Evolutionary conservation across 2,888 invertebrate genomes (phyloP).

Genomic region (Agrotis puta): DNA sequence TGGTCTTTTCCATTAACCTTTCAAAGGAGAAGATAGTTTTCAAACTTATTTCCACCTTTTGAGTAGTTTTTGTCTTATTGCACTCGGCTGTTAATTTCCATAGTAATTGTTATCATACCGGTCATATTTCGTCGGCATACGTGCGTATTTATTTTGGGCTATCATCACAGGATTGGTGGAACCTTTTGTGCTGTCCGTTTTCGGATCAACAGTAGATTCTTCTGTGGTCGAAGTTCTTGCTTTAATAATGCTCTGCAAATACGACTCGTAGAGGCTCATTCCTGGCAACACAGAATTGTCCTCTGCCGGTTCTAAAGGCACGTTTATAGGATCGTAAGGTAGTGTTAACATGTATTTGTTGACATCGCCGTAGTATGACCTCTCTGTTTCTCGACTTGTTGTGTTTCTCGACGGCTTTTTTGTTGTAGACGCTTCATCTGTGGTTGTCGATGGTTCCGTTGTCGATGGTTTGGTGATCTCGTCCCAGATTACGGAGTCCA

Average conservation of each 20-base stretch:
- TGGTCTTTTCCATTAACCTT: no score
- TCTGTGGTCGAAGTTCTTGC: constrained; percentile 78
- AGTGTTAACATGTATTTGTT: constrained; percentile 80
- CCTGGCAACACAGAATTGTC: constrained; percentile 85
- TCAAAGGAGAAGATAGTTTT: no score
- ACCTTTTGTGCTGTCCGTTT: constrained; percentile 68
- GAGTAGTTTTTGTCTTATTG: no score
- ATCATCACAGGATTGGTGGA: constrained; percentile 73
- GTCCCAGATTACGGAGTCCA: constrained; percentile 86
- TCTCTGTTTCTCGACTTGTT: constrained; percentile 62
- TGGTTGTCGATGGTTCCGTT: constrained; percentile 40
- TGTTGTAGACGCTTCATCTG: constrained; percentile 15
- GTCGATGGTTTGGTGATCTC: constrained; percentile 79
- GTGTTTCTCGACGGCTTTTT: constrained; percentile 56
- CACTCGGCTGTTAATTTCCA: neutral
- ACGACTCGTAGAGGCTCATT: constrained; percentile 86
- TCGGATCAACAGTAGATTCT: constrained; percentile 53
- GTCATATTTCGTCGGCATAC: constrained; percentile 70
- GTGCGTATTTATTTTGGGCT: constrained; percentile 62
- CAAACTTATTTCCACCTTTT: no score
- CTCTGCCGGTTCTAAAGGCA: constrained; percentile 84
- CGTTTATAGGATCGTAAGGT: constrained; percentile 84
- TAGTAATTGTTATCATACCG: constrained; percentile 71
- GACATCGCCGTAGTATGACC: constrained; percentile 71
- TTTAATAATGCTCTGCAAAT: constrained; percentile 78